Evolutionary conservation across 2,113 vertebrate genomes (phyloP).

Genomic region (Cyprinodon tularosa): DNA sequence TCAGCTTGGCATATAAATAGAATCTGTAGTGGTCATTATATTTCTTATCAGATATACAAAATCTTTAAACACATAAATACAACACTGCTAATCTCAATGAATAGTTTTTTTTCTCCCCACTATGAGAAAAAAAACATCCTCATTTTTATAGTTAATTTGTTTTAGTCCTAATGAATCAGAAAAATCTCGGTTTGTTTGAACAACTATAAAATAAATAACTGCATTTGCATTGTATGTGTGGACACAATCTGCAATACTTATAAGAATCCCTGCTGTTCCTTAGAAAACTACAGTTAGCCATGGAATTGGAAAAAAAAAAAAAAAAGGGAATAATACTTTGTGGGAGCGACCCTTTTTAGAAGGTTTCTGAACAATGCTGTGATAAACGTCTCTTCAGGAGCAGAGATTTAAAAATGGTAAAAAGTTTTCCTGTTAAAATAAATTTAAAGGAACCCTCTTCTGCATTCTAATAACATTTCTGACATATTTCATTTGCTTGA

Average conservation of each 20-base stretch:
- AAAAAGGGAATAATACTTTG: conserved; percentile 50
- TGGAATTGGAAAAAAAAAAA: conserved; percentile 21
- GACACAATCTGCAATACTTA: conserved; percentile 60
- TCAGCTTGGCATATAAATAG: conserved; percentile 77
- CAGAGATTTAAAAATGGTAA: conserved; percentile 7
- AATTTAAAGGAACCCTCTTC: conserved; percentile 5
- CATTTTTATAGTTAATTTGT: conserved; percentile 16
- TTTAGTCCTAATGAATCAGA: conserved; percentile 32
- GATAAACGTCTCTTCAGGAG: conserved; percentile 21
- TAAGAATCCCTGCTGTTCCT: conserved; percentile 64
- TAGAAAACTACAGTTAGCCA: conserved; percentile 54
- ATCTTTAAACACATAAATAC: conserved; percentile 63
- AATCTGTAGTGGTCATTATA: conserved; percentile 69
- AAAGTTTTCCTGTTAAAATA: conserved; percentile 27
- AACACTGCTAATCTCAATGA: conserved; percentile 58
- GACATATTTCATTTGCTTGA: not conserved
- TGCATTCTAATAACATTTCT: not conserved
- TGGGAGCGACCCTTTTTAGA: conserved; percentile 37
- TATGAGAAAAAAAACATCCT: conserved; percentile 15
- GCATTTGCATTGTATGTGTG: conserved; percentile 50
- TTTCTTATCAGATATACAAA: conserved; percentile 65
- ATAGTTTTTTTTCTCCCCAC: conserved; percentile 13
- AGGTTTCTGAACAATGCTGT: conserved; percentile 41
- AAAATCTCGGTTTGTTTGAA: conserved; percentile 23
- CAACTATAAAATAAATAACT: conserved; percentile 49